Percentiles rank a stretch among this genome's conserved stretches.
phyloP scores from a whole-genome alignment of 2,888 invertebrate species.

The Volucella inanis region DNA sequence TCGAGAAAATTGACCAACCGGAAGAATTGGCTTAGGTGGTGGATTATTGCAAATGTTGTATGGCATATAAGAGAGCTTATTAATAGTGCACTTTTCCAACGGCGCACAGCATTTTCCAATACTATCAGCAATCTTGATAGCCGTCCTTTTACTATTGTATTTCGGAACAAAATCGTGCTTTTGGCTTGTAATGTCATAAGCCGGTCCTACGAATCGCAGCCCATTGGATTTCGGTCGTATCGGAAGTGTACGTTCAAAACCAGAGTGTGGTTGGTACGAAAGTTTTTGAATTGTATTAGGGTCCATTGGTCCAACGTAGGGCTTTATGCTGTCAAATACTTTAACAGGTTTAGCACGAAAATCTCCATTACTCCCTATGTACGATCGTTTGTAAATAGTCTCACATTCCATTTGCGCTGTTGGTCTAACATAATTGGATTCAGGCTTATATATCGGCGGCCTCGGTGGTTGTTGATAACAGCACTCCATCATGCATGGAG shows the following conservation, averaged over 20 bases:
- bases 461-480: constrained; percentile 82
- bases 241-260: constrained; percentile 77
- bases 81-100: constrained; percentile 81
- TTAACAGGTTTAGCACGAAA: constrained; percentile 82
- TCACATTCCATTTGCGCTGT: constrained; percentile 85
- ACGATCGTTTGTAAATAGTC: constrained; percentile 88
- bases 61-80: constrained; percentile 81
- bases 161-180: constrained; percentile 89
- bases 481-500: constrained; percentile 78
- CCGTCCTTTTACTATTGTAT: constrained; percentile 82
- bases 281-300: constrained; percentile 84
- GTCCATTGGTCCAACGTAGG: constrained; percentile 82
- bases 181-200: constrained; percentile 89
- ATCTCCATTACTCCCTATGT: constrained; percentile 84
- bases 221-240: constrained; percentile 80
- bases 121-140: constrained; percentile 77
- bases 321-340: constrained; percentile 83
- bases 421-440: constrained; percentile 84
- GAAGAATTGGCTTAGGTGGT: constrained; percentile 79
- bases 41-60: constrained; percentile 80
- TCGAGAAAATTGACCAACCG: constrained; percentile 76
- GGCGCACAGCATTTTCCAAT: constrained; percentile 79
- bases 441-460: constrained; percentile 79
- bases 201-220: constrained; percentile 84
- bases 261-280: constrained; percentile 81